Base-by-base conservation (phyloP, 2,888 invertebrate genomes). In the Poecilobothrus nobilitatus region DNA sequence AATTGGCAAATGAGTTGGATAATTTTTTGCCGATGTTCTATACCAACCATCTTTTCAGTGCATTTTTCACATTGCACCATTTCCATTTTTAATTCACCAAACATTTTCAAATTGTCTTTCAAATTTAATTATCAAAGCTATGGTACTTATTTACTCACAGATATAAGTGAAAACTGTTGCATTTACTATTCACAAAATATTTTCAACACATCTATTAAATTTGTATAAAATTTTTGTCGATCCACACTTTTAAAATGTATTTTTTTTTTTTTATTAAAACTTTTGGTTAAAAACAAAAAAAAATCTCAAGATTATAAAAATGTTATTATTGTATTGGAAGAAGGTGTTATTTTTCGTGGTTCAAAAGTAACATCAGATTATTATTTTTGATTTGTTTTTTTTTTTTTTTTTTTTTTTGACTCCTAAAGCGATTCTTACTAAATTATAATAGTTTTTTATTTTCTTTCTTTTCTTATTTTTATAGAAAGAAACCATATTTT, bases 271-370 rank as follows among this genome's bases (percentile, higher is more conserved):
- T 53, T 53, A 18, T 53, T n/a, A 18, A 18, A 53, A 6, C 6
- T 53, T n/a, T 53, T 18, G 37, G 37, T 37, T 37, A 4, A 27
- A 27, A 27, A 4, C 2, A 27, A 27, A 27, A 27, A 27, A 27
- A 27, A 27, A 27, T 41, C 41, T 41, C 9, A 12, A 12, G 15
- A 12, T 41, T 53, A 53, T 53, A 12, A 9, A 12, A 53, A 18
- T 53, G 6, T 53, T 53, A 18, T 53, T 53, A n/a, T 15, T 53
- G 53, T 53, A 18, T 37, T 10, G 37, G 12, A 15, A 53, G 53
- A 53, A 53, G 53, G 53, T 53, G 53, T 53, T 53, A 53, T 53
- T 53, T 53, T 53, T 53, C 53, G 53, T 53, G 53, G 53, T 53
- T 53, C 53, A 53, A 53, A n/a, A 53, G 15, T 53, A 53, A 53